These are phyloP conservation scores for Chionomys nivalis DNA, from an alignment of 2,113 vertebrate genomes.

Conservation along the genomic window DNA sequence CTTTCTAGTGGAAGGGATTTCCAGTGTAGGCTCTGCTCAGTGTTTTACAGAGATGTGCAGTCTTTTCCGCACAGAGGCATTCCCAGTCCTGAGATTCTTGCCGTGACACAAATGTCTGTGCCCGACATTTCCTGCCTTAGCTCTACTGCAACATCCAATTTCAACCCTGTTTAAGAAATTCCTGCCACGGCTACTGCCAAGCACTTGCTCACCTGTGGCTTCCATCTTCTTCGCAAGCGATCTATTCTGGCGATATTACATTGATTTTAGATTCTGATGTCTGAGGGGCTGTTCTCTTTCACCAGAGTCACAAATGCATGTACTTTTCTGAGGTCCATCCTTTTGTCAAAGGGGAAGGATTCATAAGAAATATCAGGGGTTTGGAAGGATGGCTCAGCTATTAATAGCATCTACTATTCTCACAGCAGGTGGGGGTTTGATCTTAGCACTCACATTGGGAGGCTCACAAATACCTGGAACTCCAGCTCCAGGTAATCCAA, in stretches of 20 bases:
- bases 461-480: not conserved
- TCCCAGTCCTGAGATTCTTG: not conserved
- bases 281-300: constrained; percentile 13
- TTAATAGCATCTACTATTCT: not conserved
- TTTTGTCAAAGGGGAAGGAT: not conserved
- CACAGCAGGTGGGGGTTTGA: not conserved
- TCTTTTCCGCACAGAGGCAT: not conserved
- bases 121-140: not conserved
- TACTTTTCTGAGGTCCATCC: not conserved
- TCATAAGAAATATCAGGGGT: not conserved
- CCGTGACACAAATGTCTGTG: not conserved
- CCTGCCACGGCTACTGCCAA: not conserved
- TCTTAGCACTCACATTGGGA: too few relatives aligned
- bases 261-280: not conserved
- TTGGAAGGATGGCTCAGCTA: too few relatives aligned
- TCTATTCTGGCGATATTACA: not conserved
- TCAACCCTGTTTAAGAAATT: not conserved
- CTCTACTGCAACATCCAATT: not conserved
- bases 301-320: not conserved
- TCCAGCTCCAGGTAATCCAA: not conserved
- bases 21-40: not conserved
- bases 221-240: not conserved
- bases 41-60: not conserved
- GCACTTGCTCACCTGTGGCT: not conserved
- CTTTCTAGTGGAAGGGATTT: constrained; percentile 1